Percentiles rank a stretch among this genome's conserved stretches.
phyloP scores from a whole-genome alignment of 2,888 invertebrate genomes.

The Heliothis peltigera region DNA sequence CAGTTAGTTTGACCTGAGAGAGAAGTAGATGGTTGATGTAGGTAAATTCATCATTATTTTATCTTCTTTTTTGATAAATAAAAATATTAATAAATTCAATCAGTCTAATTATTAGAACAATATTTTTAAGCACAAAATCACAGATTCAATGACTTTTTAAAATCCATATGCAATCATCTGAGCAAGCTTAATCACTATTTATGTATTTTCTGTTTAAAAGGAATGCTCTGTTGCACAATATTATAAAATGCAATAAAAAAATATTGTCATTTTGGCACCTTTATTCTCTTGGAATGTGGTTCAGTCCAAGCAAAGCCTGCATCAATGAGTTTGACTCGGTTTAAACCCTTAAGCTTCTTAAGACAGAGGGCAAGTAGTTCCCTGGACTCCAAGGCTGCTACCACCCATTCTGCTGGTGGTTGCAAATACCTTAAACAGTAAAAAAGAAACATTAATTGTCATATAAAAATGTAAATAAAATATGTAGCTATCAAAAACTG shows the following conservation, averaged over 20 bases:
- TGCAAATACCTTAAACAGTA: conserved; percentile 94
- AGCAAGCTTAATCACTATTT: too few species aligned
- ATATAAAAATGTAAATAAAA: not conserved
- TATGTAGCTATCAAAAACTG: not conserved
- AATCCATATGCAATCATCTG: too few species aligned
- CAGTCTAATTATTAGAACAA: too few species aligned
- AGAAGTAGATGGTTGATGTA: not conserved
- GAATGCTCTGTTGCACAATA: conserved; percentile 13
- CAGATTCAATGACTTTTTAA: too few species aligned
- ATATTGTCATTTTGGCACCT: conserved; percentile 89
- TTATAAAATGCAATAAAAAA: not conserved
- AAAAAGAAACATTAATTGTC: too few species aligned
- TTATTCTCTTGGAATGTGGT: conserved; percentile 99
- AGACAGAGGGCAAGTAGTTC: conserved; percentile 97
- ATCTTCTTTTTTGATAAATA: too few species aligned
- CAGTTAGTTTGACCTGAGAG: conserved; percentile 94
- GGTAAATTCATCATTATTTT: too few species aligned
- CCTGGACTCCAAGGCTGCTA: conserved; percentile 95
- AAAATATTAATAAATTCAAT: too few species aligned
- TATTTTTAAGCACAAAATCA: too few species aligned
- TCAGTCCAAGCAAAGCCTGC: conserved; percentile 99
- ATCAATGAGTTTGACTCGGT: conserved; percentile 97
- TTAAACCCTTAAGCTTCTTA: conserved; percentile 97
- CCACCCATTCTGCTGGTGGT: conserved; percentile 97
- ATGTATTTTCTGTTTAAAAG: too few species aligned